These are phyloP conservation scores for Peromyscus nudipes DNA, from an alignment of 2,797 vertebrate species.

Conservation along the genomic window DNA sequence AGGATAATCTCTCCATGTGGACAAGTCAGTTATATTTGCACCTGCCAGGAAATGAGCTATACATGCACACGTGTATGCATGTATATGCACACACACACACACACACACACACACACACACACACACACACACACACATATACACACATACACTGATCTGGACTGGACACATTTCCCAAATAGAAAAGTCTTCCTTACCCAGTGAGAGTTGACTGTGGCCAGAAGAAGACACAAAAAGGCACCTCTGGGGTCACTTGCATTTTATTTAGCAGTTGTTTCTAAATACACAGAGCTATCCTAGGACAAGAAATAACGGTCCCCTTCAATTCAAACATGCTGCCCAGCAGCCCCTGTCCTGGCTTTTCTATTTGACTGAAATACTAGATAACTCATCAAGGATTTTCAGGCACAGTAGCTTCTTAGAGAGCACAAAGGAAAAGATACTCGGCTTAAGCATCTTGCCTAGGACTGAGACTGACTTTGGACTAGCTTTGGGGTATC, in stretches of 20 bases:
- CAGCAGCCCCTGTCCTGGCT: too few species aligned
- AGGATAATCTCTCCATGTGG: slow-evolving; percentile 9
- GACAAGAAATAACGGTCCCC: not conserved
- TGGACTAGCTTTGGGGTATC: not conserved
- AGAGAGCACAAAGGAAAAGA: not conserved
- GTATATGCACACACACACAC: too few species aligned
- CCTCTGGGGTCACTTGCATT: not conserved
- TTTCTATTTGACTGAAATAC: slow-evolving; percentile 4
- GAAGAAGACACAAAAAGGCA: not conserved
- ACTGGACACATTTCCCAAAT: slow-evolving; percentile 4
- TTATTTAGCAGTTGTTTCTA: not conserved
- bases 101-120: not conserved
- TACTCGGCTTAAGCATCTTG: not conserved
- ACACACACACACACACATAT: not conserved
- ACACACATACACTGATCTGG: not conserved
- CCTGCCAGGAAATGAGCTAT: slow-evolving; percentile 25
- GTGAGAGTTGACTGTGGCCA: not conserved
- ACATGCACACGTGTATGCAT: not conserved
- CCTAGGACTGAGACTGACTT: not conserved
- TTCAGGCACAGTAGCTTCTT: not conserved
- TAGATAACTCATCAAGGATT: not conserved
- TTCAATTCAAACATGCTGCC: not conserved
- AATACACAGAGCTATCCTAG: not conserved
- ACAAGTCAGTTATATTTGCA: not conserved
- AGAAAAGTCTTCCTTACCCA: not conserved